Evolutionary conservation across 2,797 vertebrate species (phyloP).

Genomic region (Pampus argenteus): DNA sequence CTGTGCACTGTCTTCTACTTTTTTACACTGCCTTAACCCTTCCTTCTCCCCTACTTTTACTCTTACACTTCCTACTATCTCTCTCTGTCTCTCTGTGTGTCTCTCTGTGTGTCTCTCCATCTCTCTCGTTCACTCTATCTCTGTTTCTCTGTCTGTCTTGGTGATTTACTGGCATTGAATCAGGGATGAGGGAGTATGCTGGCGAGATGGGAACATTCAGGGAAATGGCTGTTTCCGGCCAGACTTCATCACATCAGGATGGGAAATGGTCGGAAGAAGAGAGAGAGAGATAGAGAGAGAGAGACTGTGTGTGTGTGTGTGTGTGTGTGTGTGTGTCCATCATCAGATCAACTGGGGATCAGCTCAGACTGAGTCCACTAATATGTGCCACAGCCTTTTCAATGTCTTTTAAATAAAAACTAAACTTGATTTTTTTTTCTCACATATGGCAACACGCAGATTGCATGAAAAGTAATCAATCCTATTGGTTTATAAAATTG

Average conservation of each 20-base stretch:
- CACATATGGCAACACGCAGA: constrained; percentile 14
- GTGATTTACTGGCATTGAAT: constrained; percentile 83
- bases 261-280: constrained; percentile 71
- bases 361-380: constrained; percentile 39
- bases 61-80: constrained; percentile 35
- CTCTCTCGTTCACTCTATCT: constrained; percentile 42
- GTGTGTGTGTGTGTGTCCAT: constrained; percentile 24
- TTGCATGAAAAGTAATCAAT: constrained; percentile 3
- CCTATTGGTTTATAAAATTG: background rate
- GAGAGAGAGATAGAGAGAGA: no score
- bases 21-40: constrained; percentile 41
- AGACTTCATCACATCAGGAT: constrained; percentile 79
- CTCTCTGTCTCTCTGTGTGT: constrained; percentile 20
- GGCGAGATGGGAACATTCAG: constrained; percentile 79
- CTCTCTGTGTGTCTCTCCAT: constrained; percentile 21
- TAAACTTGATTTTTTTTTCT: background rate
- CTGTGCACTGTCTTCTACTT: constrained; percentile 31
- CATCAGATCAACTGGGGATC: constrained; percentile 52
- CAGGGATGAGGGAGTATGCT: constrained; percentile 78
- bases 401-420: constrained; percentile 54
- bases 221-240: constrained; percentile 83
- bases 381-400: constrained; percentile 42
- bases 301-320: background rate
- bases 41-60: constrained; percentile 45
- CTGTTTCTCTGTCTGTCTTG: constrained; percentile 43